phyloP scores from a whole-genome alignment of 2,113 vertebrate genomes.

The Epinephelus moara region DNA sequence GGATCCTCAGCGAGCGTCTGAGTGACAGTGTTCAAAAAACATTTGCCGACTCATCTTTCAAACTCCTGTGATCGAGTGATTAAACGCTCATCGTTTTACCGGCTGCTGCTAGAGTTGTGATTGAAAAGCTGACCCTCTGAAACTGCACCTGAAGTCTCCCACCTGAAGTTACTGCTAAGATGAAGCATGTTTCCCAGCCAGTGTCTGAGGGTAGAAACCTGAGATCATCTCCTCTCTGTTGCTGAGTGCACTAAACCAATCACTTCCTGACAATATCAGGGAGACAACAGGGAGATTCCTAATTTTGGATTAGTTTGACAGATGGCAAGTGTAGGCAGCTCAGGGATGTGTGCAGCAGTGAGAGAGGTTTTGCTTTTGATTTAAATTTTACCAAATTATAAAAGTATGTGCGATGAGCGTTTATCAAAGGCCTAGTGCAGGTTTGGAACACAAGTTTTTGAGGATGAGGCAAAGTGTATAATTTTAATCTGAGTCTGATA shows the following conservation, averaged over 20 bases:
- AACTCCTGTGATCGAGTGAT: conserved; percentile 11
- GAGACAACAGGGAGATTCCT: conserved; percentile 35
- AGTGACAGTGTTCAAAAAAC: conserved; percentile 2
- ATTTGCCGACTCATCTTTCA: not conserved
- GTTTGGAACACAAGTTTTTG: too few species aligned
- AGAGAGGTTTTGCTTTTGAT: not conserved
- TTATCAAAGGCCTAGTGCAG: not conserved
- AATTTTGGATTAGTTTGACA: conserved; percentile 21
- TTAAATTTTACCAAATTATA: not conserved
- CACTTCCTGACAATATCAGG: conserved; percentile 12
- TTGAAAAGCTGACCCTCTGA: not conserved
- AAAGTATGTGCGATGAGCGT: not conserved
- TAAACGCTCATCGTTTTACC: not conserved
- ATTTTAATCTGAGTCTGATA: not conserved
- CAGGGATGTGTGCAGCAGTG: conserved; percentile 6
- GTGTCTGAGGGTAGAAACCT: too few species aligned
- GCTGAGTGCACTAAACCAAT: not conserved
- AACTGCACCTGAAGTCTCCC: not conserved
- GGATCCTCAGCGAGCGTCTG: not conserved
- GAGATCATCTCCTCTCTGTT: not conserved
- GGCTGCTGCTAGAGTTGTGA: not conserved
- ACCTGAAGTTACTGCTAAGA: too few species aligned
- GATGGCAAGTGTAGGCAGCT: conserved; percentile 40
- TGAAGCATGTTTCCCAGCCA: too few species aligned
- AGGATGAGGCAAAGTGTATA: not conserved